Base-by-base conservation (phyloP, 1,140 invertebrate genomes). In the Episyrphus balteatus region DNA sequence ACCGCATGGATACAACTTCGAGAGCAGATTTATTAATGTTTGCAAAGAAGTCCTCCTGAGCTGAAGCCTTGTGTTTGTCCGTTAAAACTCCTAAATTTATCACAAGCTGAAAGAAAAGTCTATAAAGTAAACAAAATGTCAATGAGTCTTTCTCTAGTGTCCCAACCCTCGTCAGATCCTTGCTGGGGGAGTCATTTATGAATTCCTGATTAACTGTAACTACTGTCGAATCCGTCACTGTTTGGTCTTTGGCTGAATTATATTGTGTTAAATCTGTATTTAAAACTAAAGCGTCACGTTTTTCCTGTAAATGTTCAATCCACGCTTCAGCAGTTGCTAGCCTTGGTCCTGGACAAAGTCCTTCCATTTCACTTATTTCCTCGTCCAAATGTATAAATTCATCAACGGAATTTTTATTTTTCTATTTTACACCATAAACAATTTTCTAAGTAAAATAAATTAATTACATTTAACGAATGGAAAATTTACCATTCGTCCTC, bases 21-120 rank as follows among this genome's bases (percentile, higher is more conserved):
- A 66, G 44, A 2, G 62, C 56, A 13, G 61, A 59, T 52, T 61
- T 58, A 43, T 64, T 68, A 36, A 68, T 44, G 26, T 57, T 63
- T 44, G 64, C 65, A 54, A 68, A 66, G 48, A 68, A 68, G 46
- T 68, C 65, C 59, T 68, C 65, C 55, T 68, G 59, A 46, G 53
- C 62, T 56, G 62, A 61, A 59, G 65, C 64, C 55, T 68, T 67
- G 33, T 55, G 55, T 51, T 52, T 47, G 55, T 67, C 64, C n/a
- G 51, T 52, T 49, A 67, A 55, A 3, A 68, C 55, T 43, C 58
- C 61, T 44, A 68, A 38, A 41, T 60, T 63, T 46, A 61, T 51
- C 13, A 62, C 62, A 14, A 68, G 48, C 65, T 68, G 30, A 42
- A 39, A 33, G 5, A 21, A 2, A 44, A 17, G 9, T 10, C 33